phyloP scores from a whole-genome alignment of 2,113 vertebrate genomes.

The Zeus faber region DNA sequence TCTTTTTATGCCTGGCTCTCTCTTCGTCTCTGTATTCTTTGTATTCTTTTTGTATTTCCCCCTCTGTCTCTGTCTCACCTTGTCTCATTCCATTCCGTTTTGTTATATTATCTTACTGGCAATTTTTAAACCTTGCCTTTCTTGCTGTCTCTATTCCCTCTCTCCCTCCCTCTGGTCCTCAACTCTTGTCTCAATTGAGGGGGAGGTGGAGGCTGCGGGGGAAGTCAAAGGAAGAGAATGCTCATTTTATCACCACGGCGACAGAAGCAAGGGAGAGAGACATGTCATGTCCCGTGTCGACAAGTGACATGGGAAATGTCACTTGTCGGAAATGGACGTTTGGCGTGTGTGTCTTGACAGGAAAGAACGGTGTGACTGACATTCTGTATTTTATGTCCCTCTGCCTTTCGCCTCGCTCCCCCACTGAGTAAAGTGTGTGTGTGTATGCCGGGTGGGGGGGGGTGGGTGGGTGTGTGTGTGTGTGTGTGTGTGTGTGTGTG shows the following conservation, averaged over 20 bases:
- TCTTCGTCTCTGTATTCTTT: slow-evolving; percentile 13
- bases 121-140: not conserved
- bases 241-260: slow-evolving; percentile 70
- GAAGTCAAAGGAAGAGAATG: slow-evolving; percentile 66
- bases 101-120: no score
- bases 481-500: slow-evolving; percentile 14
- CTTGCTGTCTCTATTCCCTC: not conserved
- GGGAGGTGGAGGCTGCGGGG: slow-evolving; percentile 51
- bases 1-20: slow-evolving; percentile 32
- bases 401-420: slow-evolving; percentile 29
- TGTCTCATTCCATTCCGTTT: no score
- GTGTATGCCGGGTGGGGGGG: not conserved
- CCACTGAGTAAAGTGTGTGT: slow-evolving; percentile 34
- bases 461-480: slow-evolving; percentile 3
- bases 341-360: slow-evolving; percentile 18
- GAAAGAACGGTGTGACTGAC: slow-evolving; percentile 56
- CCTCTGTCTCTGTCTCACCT: slow-evolving; percentile 16
- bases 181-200: slow-evolving; percentile 63
- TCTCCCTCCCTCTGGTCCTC: slow-evolving; percentile 48
- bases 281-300: no score
- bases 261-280: slow-evolving; percentile 41
- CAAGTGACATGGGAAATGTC: slow-evolving; percentile 61
- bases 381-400: slow-evolving; percentile 1
- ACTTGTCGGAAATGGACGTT: slow-evolving; percentile 56
- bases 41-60: slow-evolving; percentile 13